Conservation (phyloP, 2,888 invertebrate species). For the Alitta virens region DNA sequence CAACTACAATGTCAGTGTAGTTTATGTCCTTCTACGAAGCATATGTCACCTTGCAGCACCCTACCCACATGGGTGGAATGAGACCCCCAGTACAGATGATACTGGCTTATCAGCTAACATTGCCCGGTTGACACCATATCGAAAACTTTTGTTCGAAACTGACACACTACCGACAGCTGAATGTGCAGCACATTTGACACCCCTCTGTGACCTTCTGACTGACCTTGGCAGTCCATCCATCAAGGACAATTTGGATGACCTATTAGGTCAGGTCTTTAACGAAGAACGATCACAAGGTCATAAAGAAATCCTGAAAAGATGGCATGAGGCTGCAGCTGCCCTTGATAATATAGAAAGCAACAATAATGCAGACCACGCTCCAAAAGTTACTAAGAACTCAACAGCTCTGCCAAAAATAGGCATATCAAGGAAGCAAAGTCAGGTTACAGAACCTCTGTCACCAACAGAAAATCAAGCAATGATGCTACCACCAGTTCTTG, state of each 20-base stretch:
- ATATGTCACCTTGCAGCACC: constrained; percentile 48
- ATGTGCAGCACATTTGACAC: not conserved
- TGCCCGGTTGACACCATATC: constrained; percentile 33
- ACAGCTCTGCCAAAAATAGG: too few species aligned
- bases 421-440: too few species aligned
- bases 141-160: not conserved
- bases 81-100: constrained; percentile 38
- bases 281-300: too few species aligned
- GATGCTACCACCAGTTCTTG: too few species aligned
- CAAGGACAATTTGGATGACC: not conserved
- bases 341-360: too few species aligned
- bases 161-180: not conserved
- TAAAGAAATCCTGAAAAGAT: too few species aligned
- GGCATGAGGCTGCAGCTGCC: too few species aligned
- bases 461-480: too few species aligned
- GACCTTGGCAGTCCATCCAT: not conserved
- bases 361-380: too few species aligned
- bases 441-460: too few species aligned
- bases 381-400: too few species aligned
- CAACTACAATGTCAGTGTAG: constrained; percentile 37
- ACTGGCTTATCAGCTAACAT: constrained; percentile 45
- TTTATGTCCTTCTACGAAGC: constrained; percentile 41
- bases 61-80: constrained; percentile 49
- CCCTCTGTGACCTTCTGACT: not conserved
- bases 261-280: not conserved